A percentile compares a stretch with the other conserved stretches of the same genome.
These are phyloP conservation scores for Anolis carolinensis DNA, from an alignment of 2,113 vertebrate genomes.

Conservation along the genomic window DNA sequence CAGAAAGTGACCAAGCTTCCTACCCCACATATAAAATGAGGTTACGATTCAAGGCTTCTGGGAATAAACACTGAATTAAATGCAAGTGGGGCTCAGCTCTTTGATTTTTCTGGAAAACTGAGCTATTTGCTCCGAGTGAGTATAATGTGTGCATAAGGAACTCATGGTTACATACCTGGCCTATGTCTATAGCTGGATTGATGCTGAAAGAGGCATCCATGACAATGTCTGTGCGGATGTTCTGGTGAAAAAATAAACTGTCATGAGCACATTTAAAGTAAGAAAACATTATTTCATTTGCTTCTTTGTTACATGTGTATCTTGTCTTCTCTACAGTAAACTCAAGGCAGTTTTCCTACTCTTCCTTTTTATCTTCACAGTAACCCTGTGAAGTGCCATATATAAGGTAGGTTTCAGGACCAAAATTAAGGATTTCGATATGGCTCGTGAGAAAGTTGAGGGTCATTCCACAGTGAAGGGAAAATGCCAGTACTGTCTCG, in stretches of 20 bases:
- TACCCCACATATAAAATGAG: not conserved
- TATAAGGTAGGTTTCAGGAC: no score
- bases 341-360: not conserved
- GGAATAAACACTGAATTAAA: not conserved
- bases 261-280: slow-evolving; percentile 1
- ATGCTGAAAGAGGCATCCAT: slow-evolving; percentile 83
- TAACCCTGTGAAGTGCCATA: not conserved
- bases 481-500: no score
- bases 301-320: not conserved
- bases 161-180: slow-evolving; percentile 79
- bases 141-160: not conserved
- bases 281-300: not conserved
- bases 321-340: not conserved
- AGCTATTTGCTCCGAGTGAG: not conserved
- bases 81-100: not conserved
- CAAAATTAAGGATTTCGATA: no score
- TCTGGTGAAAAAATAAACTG: slow-evolving; percentile 71
- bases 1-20: no score
- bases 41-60: not conserved
- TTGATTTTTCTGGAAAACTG: not conserved
- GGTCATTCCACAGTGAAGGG: no score
- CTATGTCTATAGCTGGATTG: slow-evolving; percentile 88
- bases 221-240: slow-evolving; percentile 84
- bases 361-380: not conserved
- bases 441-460: no score